Conservation (phyloP, 2,888 invertebrate genomes). For the Keiferia lycopersicella region DNA sequence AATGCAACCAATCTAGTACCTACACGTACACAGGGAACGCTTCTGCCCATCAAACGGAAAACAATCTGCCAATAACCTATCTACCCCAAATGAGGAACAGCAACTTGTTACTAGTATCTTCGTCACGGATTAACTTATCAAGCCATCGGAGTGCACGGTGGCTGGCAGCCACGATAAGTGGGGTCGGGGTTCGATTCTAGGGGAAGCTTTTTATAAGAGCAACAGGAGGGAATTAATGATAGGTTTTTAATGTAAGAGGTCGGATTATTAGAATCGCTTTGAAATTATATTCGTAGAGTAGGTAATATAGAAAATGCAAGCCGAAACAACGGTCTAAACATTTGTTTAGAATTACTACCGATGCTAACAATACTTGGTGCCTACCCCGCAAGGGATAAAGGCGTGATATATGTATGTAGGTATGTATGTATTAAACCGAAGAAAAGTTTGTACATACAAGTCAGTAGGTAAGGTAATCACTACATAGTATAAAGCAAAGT, state of each 20-base stretch:
- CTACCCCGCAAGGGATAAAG: no score
- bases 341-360: no score
- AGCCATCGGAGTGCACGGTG: constrained; percentile 32
- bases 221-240: constrained; percentile 8
- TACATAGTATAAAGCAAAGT: no score
- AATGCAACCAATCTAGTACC: no score
- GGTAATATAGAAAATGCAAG: background rate
- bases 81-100: constrained; percentile 2
- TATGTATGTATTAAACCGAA: no score
- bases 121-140: constrained; percentile 43
- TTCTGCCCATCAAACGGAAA: no score
- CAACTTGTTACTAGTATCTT: constrained; percentile 25
- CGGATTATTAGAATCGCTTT: background rate
- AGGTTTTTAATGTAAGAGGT: constrained; percentile 8
- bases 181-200: background rate
- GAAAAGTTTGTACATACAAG: no score
- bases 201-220: constrained; percentile 9
- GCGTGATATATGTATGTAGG: no score
- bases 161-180: constrained; percentile 36
- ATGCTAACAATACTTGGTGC: no score
- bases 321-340: no score
- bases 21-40: no score
- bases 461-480: no score
- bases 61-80: background rate
- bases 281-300: background rate